phyloP scores from a whole-genome alignment of 1,140 invertebrate genomes.

The Lethocerus indicus region DNA sequence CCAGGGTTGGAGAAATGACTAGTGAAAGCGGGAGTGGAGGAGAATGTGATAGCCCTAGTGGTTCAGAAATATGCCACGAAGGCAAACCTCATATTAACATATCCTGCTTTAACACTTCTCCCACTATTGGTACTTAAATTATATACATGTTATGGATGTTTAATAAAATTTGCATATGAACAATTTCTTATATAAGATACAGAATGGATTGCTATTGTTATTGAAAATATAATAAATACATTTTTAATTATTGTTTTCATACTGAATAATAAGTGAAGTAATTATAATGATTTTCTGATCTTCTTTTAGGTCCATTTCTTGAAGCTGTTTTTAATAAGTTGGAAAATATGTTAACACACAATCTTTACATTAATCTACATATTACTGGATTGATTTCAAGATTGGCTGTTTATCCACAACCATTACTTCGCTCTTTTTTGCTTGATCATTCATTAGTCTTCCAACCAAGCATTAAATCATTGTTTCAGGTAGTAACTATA shows the following conservation, averaged over 20 bases:
- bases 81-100: background rate
- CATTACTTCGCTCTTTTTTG: slow-evolving; percentile 69
- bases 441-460: slow-evolving; percentile 72
- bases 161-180: too few relatives aligned
- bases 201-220: background rate
- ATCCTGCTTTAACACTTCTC: slow-evolving; percentile 25
- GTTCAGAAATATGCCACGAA: slow-evolving; percentile 9
- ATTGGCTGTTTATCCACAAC: slow-evolving; percentile 73
- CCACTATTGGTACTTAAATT: slow-evolving; percentile 22
- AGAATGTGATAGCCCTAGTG: slow-evolving; percentile 14
- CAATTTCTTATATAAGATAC: too few relatives aligned
- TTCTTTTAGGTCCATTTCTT: slow-evolving; percentile 58
- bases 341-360: slow-evolving; percentile 69
- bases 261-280: background rate
- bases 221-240: background rate
- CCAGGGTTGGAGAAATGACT: slow-evolving; percentile 29
- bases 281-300: slow-evolving; percentile 1
- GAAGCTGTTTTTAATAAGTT: slow-evolving; percentile 64
- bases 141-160: background rate
- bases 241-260: background rate
- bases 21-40: slow-evolving; percentile 14
- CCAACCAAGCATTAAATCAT: slow-evolving; percentile 75
- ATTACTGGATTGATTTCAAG: slow-evolving; percentile 74
- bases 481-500: slow-evolving; percentile 47
- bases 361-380: slow-evolving; percentile 72